phyloP scores from a whole-genome alignment of 1,140 invertebrate species.

The Drosophila athabasca region DNA sequence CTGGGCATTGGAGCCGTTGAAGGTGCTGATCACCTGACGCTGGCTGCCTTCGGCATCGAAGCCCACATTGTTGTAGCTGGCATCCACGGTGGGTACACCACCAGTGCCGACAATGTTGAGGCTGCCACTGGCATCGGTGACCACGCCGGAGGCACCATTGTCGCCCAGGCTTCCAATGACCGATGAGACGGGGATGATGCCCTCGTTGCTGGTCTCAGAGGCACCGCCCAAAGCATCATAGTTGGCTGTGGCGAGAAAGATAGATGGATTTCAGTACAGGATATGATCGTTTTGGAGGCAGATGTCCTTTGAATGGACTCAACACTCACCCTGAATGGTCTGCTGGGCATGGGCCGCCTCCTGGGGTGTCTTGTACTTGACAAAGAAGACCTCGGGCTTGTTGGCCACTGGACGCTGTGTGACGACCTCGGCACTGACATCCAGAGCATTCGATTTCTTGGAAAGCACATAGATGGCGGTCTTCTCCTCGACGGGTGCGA shows the following conservation, averaged over 20 bases:
- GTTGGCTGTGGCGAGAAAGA: constrained; percentile 50
- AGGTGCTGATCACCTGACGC: constrained; percentile 32
- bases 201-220: constrained; percentile 65
- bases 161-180: constrained; percentile 73
- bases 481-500: constrained; percentile 90
- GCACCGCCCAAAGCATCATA: constrained; percentile 74
- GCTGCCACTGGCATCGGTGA: constrained; percentile 44
- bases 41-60: constrained; percentile 39
- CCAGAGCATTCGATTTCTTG: constrained; percentile 85
- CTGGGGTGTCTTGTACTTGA: constrained; percentile 89
- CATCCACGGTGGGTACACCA: constrained; percentile 51
- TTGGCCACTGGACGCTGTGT: constrained; percentile 84
- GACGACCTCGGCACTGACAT: constrained; percentile 74
- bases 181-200: constrained; percentile 67
- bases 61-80: constrained; percentile 7
- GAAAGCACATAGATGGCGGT: constrained; percentile 93
- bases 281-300: too few relatives aligned
- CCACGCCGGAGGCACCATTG: constrained; percentile 60
- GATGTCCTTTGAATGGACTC: too few relatives aligned
- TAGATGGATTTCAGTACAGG: neutral
- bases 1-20: constrained; percentile 69
- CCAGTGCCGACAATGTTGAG: constrained; percentile 67
- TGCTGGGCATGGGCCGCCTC: constrained; percentile 83
- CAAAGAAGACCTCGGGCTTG: constrained; percentile 91
- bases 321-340: constrained; percentile 75